These are phyloP conservation scores for Dryas iulia DNA, from an alignment of 1,140 invertebrate genomes.

Conservation along the genomic window DNA sequence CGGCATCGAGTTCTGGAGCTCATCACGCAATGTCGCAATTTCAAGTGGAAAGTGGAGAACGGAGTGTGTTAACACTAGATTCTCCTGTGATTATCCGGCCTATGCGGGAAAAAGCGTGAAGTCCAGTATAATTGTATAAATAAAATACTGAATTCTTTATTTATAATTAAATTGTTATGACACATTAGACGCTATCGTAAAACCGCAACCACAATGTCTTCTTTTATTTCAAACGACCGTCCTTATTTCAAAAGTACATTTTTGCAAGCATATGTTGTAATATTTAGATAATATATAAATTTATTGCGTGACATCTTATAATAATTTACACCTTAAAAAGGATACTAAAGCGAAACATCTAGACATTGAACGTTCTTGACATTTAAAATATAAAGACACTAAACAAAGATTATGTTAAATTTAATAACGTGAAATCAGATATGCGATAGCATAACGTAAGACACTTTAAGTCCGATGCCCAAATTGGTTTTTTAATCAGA, in stretches of 20 bases:
- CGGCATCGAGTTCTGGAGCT: too few species aligned
- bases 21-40: too few species aligned
- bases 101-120: too few species aligned
- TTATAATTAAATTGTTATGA: constrained; percentile 13
- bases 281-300: not conserved
- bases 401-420: constrained; percentile 35
- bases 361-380: constrained; percentile 20
- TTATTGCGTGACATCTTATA: not conserved
- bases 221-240: constrained; percentile 9
- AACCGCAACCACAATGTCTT: constrained; percentile 13
- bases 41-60: too few species aligned
- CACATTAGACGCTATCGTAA: not conserved
- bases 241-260: not conserved
- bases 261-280: not conserved
- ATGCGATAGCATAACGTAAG: constrained; percentile 33
- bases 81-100: too few species aligned
- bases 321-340: constrained; percentile 12
- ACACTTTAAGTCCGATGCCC: constrained; percentile 39
- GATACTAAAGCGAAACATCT: not conserved
- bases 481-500: constrained; percentile 69
- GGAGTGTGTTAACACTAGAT: too few species aligned
- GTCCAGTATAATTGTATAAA: too few species aligned
- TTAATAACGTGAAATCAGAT: constrained; percentile 27
- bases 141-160: not conserved
- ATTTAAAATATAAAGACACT: constrained; percentile 23